Evolutionary conservation across 2,797 vertebrate genomes (phyloP), one percentile per base, ranked within the genome.

Genomic region (Selene dorsalis): DNA sequence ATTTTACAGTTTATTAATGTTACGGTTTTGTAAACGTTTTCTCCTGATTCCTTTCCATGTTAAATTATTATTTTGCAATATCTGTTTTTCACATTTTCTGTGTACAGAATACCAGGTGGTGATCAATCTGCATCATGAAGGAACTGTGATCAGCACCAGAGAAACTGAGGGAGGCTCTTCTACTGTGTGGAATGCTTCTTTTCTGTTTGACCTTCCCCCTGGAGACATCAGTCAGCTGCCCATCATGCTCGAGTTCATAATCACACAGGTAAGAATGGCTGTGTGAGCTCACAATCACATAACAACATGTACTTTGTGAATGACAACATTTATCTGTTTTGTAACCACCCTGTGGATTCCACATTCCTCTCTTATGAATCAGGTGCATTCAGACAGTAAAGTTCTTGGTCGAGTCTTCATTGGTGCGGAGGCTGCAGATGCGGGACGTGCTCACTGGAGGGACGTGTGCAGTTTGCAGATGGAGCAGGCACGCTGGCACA

Each of bases 401-500:
- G 57, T 43, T 7, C 88, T 94, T 24, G 94, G 94, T 30, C 76
- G 22, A 2, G 90, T 95, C 50, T 52, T 77, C 58, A 92, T 96
- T 22, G 93, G 94, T 4, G 75, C 89, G 0, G 80, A 55, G 0
- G 90, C 88, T 45, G 80, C 87, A 0, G 91, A 93, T 53, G 74
- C 82, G 0, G 93, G 94, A 57, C 79, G 69, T 11, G 77, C 73
- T 47, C 95, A 96, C 80, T 95, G 95, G 95, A 93, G 89, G 69
- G 94, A 95, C 71, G 90, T 92, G 93, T 94, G 93, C 74, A 84
- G 61, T 74, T 83, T n/a, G 63, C 91, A 91, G 50, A 77, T 90
- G 88, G 95, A 96, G 84, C 92, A 87, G 0, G 86, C 88, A 0
- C 73, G 84, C n/a, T 95, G 94, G 94, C 94, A 95, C 88, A 38